Conservation (phyloP, 2,888 invertebrate species). For the Eristalis pertinax region DNA sequence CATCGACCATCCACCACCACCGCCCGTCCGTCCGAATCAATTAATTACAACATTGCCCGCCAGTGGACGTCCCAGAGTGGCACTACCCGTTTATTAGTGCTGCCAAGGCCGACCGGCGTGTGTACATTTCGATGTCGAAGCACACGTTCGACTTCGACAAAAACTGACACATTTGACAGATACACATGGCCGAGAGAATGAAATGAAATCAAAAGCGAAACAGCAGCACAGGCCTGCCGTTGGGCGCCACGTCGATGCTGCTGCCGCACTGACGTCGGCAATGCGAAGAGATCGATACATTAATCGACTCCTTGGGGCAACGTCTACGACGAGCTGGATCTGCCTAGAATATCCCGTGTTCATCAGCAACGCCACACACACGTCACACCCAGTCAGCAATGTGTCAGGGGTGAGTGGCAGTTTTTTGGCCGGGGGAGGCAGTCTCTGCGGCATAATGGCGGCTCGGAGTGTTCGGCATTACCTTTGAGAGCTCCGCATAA, state of each 20-base stretch:
- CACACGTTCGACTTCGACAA: conserved; percentile 27
- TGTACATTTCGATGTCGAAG: conserved; percentile 35
- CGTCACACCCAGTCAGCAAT: neutral
- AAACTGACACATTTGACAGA: neutral
- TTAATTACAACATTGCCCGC: conserved; percentile 42
- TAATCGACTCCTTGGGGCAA: conserved; percentile 27
- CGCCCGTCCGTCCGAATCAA: conserved; percentile 20
- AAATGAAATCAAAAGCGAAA: conserved; percentile 1
- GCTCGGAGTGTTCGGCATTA: conserved; percentile 37
- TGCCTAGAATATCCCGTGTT: neutral
- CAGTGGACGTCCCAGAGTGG: conserved; percentile 11
- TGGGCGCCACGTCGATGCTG: conserved; percentile 27
- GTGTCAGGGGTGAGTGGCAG: neutral
- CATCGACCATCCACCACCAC: no score
- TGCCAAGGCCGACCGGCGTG: conserved; percentile 2
- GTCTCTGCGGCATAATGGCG: neutral
- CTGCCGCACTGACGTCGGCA: conserved; percentile 1
- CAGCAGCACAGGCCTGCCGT: conserved; percentile 1
- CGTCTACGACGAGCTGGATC: conserved; percentile 6
- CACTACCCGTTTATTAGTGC: conserved; percentile 46
- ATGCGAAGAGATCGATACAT: conserved; percentile 39
- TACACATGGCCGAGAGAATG: neutral
- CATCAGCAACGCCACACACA: neutral
- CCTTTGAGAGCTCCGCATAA: conserved; percentile 34
- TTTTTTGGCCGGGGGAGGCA: neutral